Evolutionary conservation across 1,140 invertebrate species (phyloP).

Genomic region (Bemisia tabaci): DNA sequence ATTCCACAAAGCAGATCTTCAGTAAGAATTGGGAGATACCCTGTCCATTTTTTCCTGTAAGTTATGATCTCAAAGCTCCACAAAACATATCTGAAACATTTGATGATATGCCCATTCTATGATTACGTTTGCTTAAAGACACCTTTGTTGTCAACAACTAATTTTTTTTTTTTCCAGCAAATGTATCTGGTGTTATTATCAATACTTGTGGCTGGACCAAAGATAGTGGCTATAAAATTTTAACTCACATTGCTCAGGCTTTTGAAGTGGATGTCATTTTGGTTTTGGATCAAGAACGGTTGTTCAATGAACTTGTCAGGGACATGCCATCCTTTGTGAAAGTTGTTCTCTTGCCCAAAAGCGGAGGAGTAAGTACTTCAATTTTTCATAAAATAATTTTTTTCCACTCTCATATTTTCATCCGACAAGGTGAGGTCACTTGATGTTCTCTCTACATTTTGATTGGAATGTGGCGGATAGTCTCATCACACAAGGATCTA

Average conservation of each 20-base stretch:
- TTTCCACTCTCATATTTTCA: not conserved
- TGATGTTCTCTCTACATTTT: too few relatives aligned
- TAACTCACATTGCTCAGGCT: constrained; percentile 74
- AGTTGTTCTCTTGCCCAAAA: constrained; percentile 88
- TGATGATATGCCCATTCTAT: too few relatives aligned
- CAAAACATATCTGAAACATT: too few relatives aligned
- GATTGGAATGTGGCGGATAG: too few relatives aligned
- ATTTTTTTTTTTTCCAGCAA: constrained; percentile 40
- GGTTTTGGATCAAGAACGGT: constrained; percentile 89
- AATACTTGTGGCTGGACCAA: constrained; percentile 98
- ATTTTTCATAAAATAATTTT: constrained; percentile 9
- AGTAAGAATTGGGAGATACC: too few relatives aligned
- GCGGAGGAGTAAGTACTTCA: constrained; percentile 66
- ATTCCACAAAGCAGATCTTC: too few relatives aligned
- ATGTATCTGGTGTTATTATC: constrained; percentile 86
- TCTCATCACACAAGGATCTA: too few relatives aligned
- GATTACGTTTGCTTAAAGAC: too few relatives aligned
- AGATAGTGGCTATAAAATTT: constrained; percentile 66
- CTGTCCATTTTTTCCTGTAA: too few relatives aligned
- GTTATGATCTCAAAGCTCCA: too few relatives aligned
- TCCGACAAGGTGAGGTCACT: too few relatives aligned
- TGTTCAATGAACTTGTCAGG: constrained; percentile 85
- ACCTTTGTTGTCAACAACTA: too few relatives aligned
- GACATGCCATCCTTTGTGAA: constrained; percentile 89
- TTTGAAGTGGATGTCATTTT: constrained; percentile 94